A percentile compares a stretch with the other conserved stretches of the same genome.
Conservation (phyloP, 2,888 invertebrate genomes). For the Netelia virgata region DNA sequence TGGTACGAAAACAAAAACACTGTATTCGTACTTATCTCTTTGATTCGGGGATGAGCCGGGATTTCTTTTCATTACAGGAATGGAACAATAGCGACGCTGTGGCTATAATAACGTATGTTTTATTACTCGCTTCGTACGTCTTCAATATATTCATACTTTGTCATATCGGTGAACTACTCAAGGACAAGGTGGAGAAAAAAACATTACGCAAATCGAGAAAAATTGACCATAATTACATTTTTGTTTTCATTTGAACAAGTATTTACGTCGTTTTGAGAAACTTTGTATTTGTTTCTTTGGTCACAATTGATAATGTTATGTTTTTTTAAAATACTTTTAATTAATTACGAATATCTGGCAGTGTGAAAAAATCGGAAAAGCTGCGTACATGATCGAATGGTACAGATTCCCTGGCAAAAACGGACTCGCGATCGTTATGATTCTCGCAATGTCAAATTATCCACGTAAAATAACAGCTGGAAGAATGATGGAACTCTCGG, state of each 20-base stretch:
- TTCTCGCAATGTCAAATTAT: slow-evolving; percentile 62
- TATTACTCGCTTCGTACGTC: slow-evolving; percentile 38
- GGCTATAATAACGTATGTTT: slow-evolving; percentile 52
- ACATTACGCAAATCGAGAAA: background rate
- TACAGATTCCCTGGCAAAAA: slow-evolving; percentile 64
- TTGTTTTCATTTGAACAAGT: background rate
- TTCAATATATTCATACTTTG: slow-evolving; percentile 60
- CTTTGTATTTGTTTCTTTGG: background rate
- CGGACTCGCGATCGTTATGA: slow-evolving; percentile 55
- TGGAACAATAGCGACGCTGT: slow-evolving; percentile 48
- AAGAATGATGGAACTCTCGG: slow-evolving; percentile 68
- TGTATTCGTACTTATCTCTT: background rate
- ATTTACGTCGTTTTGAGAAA: background rate
- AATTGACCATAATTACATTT: background rate
- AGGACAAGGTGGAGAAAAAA: slow-evolving; percentile 72
- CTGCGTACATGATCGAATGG: slow-evolving; percentile 68
- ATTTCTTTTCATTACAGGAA: slow-evolving; percentile 32
- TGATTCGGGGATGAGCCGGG: background rate
- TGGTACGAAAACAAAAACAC: slow-evolving; percentile 29
- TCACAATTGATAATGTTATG: background rate
- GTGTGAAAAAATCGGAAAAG: slow-evolving; percentile 59
- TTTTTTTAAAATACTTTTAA: background rate
- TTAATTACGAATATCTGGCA: background rate
- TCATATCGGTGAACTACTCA: slow-evolving; percentile 74
- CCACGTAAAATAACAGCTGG: slow-evolving; percentile 69